These are phyloP conservation scores for Epinotia demarniana DNA, from an alignment of 2,888 invertebrate genomes.

Conservation along the genomic window DNA sequence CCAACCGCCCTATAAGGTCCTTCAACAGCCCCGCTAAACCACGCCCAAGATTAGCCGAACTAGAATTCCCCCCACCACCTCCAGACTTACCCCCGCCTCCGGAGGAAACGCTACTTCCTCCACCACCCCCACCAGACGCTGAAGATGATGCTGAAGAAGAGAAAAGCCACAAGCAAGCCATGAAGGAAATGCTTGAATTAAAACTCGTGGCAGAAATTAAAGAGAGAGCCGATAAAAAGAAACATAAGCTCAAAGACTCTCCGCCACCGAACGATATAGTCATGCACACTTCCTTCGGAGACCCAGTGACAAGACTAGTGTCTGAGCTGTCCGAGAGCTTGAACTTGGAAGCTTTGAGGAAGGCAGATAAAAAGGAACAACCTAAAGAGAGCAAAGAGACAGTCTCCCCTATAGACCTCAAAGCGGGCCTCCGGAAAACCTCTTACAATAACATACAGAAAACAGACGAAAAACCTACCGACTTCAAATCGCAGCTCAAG, in stretches of 20 bases:
- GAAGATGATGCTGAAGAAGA: conserved; percentile 67
- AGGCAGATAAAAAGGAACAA: conserved; percentile 57
- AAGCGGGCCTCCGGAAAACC: conserved; percentile 80
- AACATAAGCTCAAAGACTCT: conserved; percentile 82
- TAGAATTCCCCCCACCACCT: conserved; percentile 95
- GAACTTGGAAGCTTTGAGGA: conserved; percentile 85
- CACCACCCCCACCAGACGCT: conserved; percentile 79
- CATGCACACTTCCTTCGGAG: conserved; percentile 78
- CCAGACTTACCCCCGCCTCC: conserved; percentile 92
- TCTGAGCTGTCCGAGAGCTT: conserved; percentile 94
- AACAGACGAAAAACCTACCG: conserved; percentile 71
- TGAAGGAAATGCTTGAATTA: conserved; percentile 93
- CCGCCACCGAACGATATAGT: conserved; percentile 67
- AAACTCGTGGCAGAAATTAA: conserved; percentile 94
- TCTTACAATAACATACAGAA: conserved; percentile 60
- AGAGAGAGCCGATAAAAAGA: conserved; percentile 89
- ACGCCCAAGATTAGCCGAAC: conserved; percentile 90
- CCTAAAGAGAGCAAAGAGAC: conserved; percentile 61
- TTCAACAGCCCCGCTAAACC: conserved; percentile 89
- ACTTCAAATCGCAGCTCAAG: conserved; percentile 88
- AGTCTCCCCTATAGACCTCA: conserved; percentile 76
- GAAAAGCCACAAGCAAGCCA: conserved; percentile 75
- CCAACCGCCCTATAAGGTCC: conserved; percentile 64
- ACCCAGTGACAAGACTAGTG: conserved; percentile 92
- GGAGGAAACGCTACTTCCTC: conserved; percentile 83